These are phyloP conservation scores for Drosophila yooni DNA, from an alignment of 2,888 invertebrate genomes.

Conservation along the genomic window DNA sequence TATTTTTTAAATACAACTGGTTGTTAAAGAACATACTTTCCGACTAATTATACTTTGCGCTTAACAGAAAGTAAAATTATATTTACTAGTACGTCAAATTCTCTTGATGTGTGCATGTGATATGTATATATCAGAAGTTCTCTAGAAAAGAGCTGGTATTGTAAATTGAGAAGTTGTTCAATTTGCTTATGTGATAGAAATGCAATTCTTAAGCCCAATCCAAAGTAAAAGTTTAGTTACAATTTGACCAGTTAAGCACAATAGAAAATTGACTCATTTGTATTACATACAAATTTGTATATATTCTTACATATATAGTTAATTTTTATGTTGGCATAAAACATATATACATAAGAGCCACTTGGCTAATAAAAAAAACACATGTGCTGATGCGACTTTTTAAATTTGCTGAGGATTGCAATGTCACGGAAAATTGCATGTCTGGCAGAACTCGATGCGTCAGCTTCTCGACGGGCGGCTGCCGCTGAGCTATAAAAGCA, in stretches of 20 bases:
- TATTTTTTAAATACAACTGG: not conserved
- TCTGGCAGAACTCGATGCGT: conserved; percentile 64
- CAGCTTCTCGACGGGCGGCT: conserved; percentile 35
- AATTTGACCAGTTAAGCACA: not conserved
- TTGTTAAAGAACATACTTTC: conserved; percentile 14
- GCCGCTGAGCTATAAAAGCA: conserved; percentile 60
- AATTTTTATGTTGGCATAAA: conserved; percentile 1
- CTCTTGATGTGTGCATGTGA: conserved; percentile 17
- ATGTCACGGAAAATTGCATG: conserved; percentile 72
- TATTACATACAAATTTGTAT: not conserved
- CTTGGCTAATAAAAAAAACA: conserved; percentile 24
- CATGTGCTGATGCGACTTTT: conserved; percentile 39
- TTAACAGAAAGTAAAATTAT: conserved; percentile 1
- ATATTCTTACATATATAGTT: not conserved
- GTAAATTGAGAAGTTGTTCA: not conserved
- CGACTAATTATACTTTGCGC: conserved; percentile 1
- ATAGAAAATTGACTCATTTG: not conserved
- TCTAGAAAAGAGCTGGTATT: not conserved
- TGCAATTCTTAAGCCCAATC: not conserved
- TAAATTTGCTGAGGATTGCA: conserved; percentile 72
- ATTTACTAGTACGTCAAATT: conserved; percentile 16
- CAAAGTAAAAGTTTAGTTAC: not conserved
- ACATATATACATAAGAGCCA: not conserved
- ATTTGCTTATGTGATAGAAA: not conserved
- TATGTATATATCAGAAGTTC: conserved; percentile 8